A percentile compares a stretch with the other conserved stretches of the same genome.
Conservation (phyloP, 2,797 vertebrate genomes). For the Tenualosa ilisha region DNA sequence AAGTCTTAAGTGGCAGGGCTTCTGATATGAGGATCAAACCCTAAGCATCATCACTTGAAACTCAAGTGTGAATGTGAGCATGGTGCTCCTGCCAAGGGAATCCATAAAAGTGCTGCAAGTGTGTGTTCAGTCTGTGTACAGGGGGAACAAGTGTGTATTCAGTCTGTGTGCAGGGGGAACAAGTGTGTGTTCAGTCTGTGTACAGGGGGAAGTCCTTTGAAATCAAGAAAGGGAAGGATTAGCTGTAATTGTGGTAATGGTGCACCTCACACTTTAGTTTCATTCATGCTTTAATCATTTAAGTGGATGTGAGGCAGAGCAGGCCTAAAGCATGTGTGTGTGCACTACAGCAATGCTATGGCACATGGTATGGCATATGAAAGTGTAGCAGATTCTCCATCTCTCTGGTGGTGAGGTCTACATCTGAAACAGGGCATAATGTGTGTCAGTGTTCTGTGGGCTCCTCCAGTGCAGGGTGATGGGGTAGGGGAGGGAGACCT, state of each 20-base stretch:
- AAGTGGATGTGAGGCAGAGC: not conserved
- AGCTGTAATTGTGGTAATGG: not conserved
- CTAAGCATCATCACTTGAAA: not conserved
- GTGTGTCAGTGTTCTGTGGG: conserved; percentile 50
- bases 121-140: too few relatives aligned
- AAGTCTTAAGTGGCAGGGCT: conserved; percentile 2
- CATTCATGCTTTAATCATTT: not conserved
- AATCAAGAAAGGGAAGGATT: not conserved
- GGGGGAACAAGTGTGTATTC: too few relatives aligned
- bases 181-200: too few relatives aligned
- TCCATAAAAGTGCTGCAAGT: too few relatives aligned
- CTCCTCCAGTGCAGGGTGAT: conserved; percentile 28
- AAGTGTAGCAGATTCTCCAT: not conserved
- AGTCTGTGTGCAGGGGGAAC: not conserved
- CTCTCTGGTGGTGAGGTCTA: not conserved
- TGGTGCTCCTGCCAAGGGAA: not conserved
- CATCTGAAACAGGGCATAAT: conserved; percentile 39
- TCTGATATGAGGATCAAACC: not conserved
- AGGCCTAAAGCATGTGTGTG: too few relatives aligned
- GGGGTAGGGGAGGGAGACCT: conserved; percentile 26
- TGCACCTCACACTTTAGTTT: not conserved
- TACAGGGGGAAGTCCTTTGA: not conserved
- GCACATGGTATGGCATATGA: not conserved
- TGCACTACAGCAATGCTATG: not conserved
- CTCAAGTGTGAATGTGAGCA: not conserved